Base-by-base conservation (phyloP, 2,888 invertebrate genomes). In the Anorthoa munda region DNA sequence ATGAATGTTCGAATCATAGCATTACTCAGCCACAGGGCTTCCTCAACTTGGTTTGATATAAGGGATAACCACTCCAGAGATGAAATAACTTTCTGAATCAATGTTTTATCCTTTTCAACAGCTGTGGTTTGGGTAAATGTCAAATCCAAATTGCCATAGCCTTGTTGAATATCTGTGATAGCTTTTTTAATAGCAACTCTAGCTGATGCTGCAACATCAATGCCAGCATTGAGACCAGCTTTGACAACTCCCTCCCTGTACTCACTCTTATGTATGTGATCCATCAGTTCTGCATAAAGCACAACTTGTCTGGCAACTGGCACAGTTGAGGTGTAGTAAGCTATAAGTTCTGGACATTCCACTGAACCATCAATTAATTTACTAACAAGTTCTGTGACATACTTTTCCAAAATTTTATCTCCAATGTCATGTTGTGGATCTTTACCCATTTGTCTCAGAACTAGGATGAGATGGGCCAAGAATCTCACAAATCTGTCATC, bases 51-150 rank as follows among this genome's bases (percentile, higher is more conserved):
- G 64, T 97, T 96, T 18, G 97, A 97, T 89, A 98, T 97, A 87
- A 98, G 98, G 39, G 98, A 97, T 13, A 99, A 94, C 99, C 99
- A 99, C 91, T 99, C 99, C 3, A 99, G 95, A 1, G 98, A 96
- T 73, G 93, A 91, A 84, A 96, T 94, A 2, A 94, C 95, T 91
- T 94, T 95, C 55, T 84, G 89, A 26, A 96, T 92, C 79, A 96
- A 88, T 23, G 91, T 91, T 87, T 96, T 96, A 72, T 96, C 95
- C 77, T 95, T 96, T 87, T 96, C 96, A 63, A 93, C 97, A 72
- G 97, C 94, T 92, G 99, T 98, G 51, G 97, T 97, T 87, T 97
- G 97, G 0, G 97, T 98, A 23, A 98, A 96, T 75, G 97, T 97
- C 3, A 97, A 95, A 77, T 97, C 97, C 69, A 95, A 88, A 84